Evolutionary conservation across 2,113 vertebrate species (phyloP).

Genomic region (Gobiocypris rarus): DNA sequence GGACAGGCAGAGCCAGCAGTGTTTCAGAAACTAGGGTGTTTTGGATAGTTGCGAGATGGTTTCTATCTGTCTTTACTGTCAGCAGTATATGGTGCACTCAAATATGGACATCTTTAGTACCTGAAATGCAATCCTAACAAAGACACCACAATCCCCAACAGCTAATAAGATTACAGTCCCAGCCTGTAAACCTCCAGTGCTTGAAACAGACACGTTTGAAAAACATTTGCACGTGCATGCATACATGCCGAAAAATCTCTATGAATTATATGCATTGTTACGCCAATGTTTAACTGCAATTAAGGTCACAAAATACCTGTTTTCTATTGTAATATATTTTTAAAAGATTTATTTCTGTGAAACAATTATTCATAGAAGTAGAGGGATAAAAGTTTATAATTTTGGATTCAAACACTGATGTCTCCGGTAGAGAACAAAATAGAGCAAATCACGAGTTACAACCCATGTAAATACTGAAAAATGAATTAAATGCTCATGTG

Average conservation of each 20-base stretch:
- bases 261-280: neutral
- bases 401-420: no score
- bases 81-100: neutral
- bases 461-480: no score
- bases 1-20: neutral
- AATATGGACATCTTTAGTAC: neutral
- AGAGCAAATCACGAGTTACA: no score
- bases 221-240: neutral
- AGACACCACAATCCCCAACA: neutral
- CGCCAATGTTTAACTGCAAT: neutral
- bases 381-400: no score
- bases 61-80: neutral
- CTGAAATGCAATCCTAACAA: neutral
- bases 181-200: neutral
- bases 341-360: no score
- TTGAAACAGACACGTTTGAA: neutral
- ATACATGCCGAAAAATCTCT: no score
- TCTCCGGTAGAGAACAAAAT: no score
- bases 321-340: no score
- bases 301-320: neutral
- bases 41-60: neutral
- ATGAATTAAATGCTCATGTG: no score
- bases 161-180: constrained; percentile 13
- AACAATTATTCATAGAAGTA: no score
- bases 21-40: neutral